Evolutionary conservation across 2,888 invertebrate genomes (phyloP).

Genomic region (Philonicus albiceps): DNA sequence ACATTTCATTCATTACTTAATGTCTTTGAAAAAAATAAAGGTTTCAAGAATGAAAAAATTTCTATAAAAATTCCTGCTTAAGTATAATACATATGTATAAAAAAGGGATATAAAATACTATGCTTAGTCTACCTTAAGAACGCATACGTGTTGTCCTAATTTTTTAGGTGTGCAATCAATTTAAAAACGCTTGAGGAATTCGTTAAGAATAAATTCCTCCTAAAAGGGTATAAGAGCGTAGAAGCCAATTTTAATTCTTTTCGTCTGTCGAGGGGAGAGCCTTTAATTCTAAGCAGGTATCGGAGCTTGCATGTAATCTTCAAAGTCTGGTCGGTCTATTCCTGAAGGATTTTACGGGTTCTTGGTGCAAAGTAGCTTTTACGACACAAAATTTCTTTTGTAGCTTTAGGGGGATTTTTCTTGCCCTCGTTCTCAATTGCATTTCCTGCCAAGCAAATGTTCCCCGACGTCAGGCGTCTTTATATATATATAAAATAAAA

Average conservation of each 20-base stretch:
- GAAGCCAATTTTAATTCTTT: conserved; percentile 37
- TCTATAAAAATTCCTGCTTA: not conserved
- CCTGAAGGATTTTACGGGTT: conserved; percentile 47
- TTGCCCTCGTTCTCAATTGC: conserved; percentile 39
- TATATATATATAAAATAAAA: not conserved
- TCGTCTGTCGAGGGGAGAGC: not conserved
- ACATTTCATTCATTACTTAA: no score
- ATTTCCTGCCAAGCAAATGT: conserved; percentile 18
- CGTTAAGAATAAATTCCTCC: conserved; percentile 1
- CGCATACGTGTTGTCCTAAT: not conserved
- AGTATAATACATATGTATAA: no score
- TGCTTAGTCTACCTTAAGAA: not conserved
- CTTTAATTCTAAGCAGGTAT: conserved; percentile 46
- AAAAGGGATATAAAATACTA: not conserved
- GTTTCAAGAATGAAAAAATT: no score
- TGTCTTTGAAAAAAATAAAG: no score
- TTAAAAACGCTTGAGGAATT: not conserved
- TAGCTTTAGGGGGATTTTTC: conserved; percentile 1
- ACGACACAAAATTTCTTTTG: conserved; percentile 44
- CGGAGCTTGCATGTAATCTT: conserved; percentile 47
- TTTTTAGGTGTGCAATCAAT: not conserved
- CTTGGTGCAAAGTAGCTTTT: conserved; percentile 47
- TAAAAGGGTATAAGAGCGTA: not conserved
- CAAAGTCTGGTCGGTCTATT: conserved; percentile 43
- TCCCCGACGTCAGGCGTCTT: conserved; percentile 8